phyloP scores from a whole-genome alignment of 2,113 vertebrate species.

The Psammodynastes pulverulentus region DNA sequence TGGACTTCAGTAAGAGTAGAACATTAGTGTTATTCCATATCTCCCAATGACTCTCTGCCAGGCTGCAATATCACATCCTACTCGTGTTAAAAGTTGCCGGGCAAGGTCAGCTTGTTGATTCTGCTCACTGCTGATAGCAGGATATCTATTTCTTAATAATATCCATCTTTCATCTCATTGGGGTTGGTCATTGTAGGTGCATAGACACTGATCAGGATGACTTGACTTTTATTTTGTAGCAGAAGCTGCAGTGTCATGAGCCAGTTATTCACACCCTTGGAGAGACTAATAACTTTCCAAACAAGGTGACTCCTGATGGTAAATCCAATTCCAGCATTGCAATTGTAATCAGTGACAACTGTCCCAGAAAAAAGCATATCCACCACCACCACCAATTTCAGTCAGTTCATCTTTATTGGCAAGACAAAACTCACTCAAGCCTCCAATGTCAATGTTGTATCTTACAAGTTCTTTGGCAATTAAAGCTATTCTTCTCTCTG shows the following conservation, averaged over 20 bases:
- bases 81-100: background rate
- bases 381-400: background rate
- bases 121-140: background rate
- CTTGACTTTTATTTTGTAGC: background rate
- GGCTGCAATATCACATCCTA: background rate
- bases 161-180: background rate
- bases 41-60: background rate
- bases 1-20: background rate
- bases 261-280: background rate
- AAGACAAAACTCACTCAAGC: background rate
- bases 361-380: background rate
- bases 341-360: background rate
- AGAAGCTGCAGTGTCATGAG: background rate
- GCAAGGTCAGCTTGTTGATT: background rate
- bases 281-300: background rate
- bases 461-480: background rate
- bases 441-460: background rate
- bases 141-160: background rate
- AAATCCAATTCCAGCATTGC: background rate
- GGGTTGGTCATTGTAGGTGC: background rate
- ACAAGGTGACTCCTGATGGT: background rate
- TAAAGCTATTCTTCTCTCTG: background rate
- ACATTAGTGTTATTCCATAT: background rate
- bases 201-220: background rate
- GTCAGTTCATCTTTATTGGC: background rate